phyloP scores from a whole-genome alignment of 1,140 invertebrate species.

The Pseudomyrmex dendroicus region DNA sequence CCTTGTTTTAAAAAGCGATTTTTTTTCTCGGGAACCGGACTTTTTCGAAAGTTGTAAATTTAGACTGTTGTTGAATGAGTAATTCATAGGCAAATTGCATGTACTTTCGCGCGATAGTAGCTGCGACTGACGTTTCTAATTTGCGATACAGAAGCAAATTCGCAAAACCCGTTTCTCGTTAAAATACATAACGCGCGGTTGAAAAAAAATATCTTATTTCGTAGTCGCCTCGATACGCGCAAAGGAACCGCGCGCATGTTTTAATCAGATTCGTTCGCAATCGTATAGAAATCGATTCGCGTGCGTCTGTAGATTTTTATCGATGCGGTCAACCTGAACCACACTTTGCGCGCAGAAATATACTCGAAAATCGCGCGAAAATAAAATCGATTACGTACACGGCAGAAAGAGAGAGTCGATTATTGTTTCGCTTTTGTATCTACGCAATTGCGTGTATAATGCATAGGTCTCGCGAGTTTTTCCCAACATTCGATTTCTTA shows the following conservation, averaged over 20 bases:
- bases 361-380: constrained; percentile 24
- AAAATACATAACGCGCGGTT: not conserved
- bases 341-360: not conserved
- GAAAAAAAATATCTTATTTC: not conserved
- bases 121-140: constrained; percentile 30
- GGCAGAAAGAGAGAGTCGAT: not conserved
- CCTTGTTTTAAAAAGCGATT: not conserved
- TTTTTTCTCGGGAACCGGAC: too few species aligned
- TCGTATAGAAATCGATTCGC: constrained; percentile 27
- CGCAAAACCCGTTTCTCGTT: constrained; percentile 26
- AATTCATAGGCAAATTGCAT: not conserved
- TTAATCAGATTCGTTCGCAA: not conserved
- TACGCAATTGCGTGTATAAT: not conserved
- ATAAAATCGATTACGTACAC: not conserved
- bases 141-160: constrained; percentile 14
- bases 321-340: constrained; percentile 8
- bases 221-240: not conserved
- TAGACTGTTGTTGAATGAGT: not conserved
- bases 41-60: not conserved
- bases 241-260: not conserved
- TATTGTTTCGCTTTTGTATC: not conserved
- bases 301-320: constrained; percentile 25
- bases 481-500: constrained; percentile 9
- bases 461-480: constrained; percentile 14
- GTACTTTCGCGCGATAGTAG: constrained; percentile 7